Evolutionary conservation across 2,888 invertebrate genomes (phyloP).

Genomic region (Phlogophora meticulosa): DNA sequence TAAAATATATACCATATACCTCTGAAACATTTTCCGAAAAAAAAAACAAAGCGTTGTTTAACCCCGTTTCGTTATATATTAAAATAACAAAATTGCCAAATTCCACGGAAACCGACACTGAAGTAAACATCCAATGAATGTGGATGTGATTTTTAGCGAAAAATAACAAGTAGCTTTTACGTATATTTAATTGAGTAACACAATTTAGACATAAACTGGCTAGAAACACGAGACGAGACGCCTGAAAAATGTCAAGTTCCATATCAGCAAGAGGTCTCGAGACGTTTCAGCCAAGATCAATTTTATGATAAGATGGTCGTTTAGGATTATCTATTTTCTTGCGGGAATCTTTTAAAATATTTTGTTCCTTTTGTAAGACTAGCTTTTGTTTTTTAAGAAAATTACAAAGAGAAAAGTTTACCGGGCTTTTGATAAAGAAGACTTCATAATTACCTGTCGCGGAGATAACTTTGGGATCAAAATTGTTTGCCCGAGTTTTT

Average conservation of each 20-base stretch:
- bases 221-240: background rate
- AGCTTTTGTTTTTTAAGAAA: slow-evolving; percentile 6
- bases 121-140: background rate
- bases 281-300: slow-evolving; percentile 31
- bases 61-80: background rate
- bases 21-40: background rate
- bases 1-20: no score
- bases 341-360: background rate
- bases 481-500: background rate
- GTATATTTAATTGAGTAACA: slow-evolving; percentile 15
- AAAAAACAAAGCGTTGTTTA: background rate
- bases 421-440: background rate
- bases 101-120: slow-evolving; percentile 4
- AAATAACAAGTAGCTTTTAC: slow-evolving; percentile 12
- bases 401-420: background rate
- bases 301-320: slow-evolving; percentile 29
- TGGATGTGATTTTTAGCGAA: slow-evolving; percentile 18
- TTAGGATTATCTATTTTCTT: slow-evolving; percentile 16
- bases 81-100: background rate
- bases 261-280: slow-evolving; percentile 26
- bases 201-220: slow-evolving; percentile 27
- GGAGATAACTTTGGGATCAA: background rate
- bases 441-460: background rate
- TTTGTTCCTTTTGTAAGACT: background rate
- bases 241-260: slow-evolving; percentile 21